phyloP scores from a whole-genome alignment of 2,113 vertebrate genomes.

The Tamias sibiricus region DNA sequence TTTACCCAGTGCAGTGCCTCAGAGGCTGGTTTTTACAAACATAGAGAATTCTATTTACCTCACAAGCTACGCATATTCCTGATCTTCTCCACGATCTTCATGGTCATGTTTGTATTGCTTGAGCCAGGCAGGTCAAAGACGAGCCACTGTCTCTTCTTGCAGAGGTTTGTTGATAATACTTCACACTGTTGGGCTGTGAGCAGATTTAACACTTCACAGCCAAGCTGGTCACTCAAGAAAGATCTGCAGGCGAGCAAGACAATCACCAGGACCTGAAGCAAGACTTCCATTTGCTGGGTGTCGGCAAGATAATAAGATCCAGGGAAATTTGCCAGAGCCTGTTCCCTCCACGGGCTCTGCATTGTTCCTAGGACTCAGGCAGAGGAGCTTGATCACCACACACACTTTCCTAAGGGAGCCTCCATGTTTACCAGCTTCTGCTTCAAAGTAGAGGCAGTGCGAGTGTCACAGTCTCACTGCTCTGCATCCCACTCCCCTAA shows the following conservation, averaged over 20 bases:
- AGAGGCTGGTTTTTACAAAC: constrained; percentile 84
- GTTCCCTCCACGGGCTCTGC: background rate
- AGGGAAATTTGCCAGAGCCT: constrained; percentile 57
- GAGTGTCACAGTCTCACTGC: constrained; percentile 27
- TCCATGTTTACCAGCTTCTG: constrained; percentile 83
- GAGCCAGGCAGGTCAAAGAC: constrained; percentile 85
- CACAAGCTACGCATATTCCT: constrained; percentile 67
- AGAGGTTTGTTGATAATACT: constrained; percentile 80
- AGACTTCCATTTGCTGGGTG: constrained; percentile 20
- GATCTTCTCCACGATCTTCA: constrained; percentile 83
- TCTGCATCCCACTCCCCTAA: background rate
- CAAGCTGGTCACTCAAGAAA: constrained; percentile 78
- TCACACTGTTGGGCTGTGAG: constrained; percentile 82
- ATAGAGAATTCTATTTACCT: constrained; percentile 75
- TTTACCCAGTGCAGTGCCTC: constrained; percentile 77
- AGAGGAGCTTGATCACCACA: constrained; percentile 71
- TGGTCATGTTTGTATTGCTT: constrained; percentile 85
- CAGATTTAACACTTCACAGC: constrained; percentile 81
- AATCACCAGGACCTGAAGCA: constrained; percentile 75
- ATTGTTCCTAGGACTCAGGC: background rate
- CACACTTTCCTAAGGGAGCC: constrained; percentile 77
- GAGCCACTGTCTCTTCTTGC: constrained; percentile 70
- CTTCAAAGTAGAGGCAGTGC: constrained; percentile 71
- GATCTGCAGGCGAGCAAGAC: constrained; percentile 79
- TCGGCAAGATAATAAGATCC: background rate